A percentile compares a stretch with the other conserved stretches of the same genome.
These are phyloP conservation scores for Sinelater perroti DNA, from an alignment of 2,888 invertebrate species.

Conservation along the genomic window DNA sequence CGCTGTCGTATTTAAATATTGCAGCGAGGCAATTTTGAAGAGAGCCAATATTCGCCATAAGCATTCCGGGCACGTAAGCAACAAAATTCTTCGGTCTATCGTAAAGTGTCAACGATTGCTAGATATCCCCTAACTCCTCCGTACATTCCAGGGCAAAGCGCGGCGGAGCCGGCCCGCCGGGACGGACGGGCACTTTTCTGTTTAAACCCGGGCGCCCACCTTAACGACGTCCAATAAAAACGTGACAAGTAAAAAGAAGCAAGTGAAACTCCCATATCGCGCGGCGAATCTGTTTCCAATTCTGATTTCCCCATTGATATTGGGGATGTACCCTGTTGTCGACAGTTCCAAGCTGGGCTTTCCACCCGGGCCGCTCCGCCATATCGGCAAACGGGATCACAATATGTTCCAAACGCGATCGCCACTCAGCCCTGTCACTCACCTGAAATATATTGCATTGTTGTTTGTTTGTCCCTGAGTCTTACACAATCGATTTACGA, in stretches of 20 bases:
- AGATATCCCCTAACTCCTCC: constrained; percentile 45
- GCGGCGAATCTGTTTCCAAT: constrained; percentile 33
- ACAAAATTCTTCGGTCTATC: constrained; percentile 47
- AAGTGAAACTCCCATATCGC: constrained; percentile 29
- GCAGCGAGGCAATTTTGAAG: constrained; percentile 6
- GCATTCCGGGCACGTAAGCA: constrained; percentile 47
- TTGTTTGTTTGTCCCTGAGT: constrained; percentile 46
- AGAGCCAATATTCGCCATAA: constrained; percentile 21
- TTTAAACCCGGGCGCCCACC: constrained; percentile 31
- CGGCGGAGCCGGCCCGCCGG: constrained; percentile 2
- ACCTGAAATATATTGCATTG: constrained; percentile 51
- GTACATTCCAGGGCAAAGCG: constrained; percentile 26
- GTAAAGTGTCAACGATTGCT: constrained; percentile 51
- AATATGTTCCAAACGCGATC: constrained; percentile 51
- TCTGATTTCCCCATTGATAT: constrained; percentile 38
- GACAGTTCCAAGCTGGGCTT: constrained; percentile 25
- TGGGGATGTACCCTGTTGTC: constrained; percentile 32
- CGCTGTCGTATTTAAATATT: too few species aligned
- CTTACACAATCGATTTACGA: constrained; percentile 49
- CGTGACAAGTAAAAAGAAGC: constrained; percentile 32
- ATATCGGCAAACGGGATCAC: constrained; percentile 43
- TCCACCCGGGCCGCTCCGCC: constrained; percentile 16
- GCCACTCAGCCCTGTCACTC: constrained; percentile 51
- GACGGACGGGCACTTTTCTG: constrained; percentile 31
- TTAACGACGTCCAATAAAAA: constrained; percentile 34